Evolutionary conservation across 2,113 vertebrate species (phyloP), one percentile per base, ranked within the genome.

Genomic region (Mus spicilegus): DNA sequence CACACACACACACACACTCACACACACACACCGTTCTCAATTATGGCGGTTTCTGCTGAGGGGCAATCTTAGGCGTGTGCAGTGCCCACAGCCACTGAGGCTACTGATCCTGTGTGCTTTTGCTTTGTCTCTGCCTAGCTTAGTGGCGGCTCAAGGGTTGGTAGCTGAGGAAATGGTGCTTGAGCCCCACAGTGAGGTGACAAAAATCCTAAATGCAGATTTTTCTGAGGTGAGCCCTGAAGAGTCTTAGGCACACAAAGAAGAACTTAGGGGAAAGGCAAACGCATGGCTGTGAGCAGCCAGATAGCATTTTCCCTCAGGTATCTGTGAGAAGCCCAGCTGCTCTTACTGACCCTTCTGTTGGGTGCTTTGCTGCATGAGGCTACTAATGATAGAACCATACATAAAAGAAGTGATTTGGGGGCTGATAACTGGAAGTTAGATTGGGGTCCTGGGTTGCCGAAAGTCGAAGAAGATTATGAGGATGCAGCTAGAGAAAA

Each of bases 391-490:
- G 81, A 89, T 54, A 82, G 85, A 97, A 63, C 91, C 77, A 75
- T 51, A 42, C 77, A 75, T 56, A 33, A 81, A 92, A 89, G 49
- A 86, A 90, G n/a, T 11, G 72, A 22, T 39, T 81, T 88, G 90
- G 30, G 30, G 61, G n/a, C 85, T 69, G 89, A 76, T 82, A 92
- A 89, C 85, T 39, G 69, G 30, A 77, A 91, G 77, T 94, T 65
- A 93, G 81, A 69, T n/a, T 76, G 70, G 49, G 36, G 56, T 73
- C 86, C 88, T 67, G 73, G 86, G 82, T 54, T 94, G 26, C 70
- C 24, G 87, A 82, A 91, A 95, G 86, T 90, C 87, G 36, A 36
- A 69, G 90, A 80, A 91, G 87, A 70, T 92, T 94, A 67, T 94
- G 76, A 93, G 73, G 49, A 94, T 73, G 26, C 87, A 89, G 49